Conservation (phyloP, 2,797 vertebrate genomes). For the Orestias chungarensis region DNA sequence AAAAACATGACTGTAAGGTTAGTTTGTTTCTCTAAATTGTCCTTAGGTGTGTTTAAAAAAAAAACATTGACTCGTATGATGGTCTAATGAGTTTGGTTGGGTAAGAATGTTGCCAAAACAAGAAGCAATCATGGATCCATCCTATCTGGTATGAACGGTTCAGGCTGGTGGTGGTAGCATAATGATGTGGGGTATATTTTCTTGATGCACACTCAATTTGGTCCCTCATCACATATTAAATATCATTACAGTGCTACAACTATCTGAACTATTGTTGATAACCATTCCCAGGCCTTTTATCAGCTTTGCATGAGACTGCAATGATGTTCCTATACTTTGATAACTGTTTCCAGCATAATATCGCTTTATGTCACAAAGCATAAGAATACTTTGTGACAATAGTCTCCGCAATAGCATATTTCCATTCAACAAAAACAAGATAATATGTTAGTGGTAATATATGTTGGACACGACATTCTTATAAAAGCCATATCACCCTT, state of each 20-base stretch:
- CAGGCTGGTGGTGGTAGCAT: background rate
- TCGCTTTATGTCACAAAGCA: slow-evolving; percentile 17
- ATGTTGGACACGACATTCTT: background rate
- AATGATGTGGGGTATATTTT: background rate
- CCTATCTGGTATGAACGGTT: background rate
- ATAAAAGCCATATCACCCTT: background rate
- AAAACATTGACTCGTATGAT: background rate
- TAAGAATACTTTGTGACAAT: background rate
- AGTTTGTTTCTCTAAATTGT: too few species aligned
- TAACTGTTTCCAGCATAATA: slow-evolving; percentile 55
- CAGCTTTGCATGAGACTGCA: background rate
- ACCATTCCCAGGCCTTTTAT: background rate
- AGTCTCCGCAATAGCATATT: background rate
- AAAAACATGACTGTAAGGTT: too few species aligned
- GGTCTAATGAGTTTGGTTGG: background rate
- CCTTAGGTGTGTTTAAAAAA: too few species aligned
- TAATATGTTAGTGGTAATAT: background rate
- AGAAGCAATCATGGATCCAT: background rate
- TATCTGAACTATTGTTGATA: background rate
- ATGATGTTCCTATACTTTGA: slow-evolving; percentile 32
- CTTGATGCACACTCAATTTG: background rate
- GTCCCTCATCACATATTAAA: background rate
- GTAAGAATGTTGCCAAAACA: background rate
- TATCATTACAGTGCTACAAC: background rate
- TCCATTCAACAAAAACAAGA: background rate